Conservation (phyloP, 2,113 vertebrate genomes). For the Probosciger aterrimus region DNA sequence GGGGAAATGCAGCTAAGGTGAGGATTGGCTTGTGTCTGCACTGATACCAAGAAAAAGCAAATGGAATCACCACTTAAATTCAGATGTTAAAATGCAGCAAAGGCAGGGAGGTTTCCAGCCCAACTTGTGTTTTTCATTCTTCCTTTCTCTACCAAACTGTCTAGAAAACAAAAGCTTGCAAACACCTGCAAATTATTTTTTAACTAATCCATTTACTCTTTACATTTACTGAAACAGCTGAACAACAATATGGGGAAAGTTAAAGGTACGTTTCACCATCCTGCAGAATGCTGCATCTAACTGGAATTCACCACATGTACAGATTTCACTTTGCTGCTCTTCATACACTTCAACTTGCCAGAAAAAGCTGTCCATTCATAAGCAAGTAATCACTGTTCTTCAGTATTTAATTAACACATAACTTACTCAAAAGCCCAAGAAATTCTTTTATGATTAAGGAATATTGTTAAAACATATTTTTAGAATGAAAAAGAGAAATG, state of each 20-base stretch:
- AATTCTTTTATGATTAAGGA: background rate
- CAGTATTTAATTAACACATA: background rate
- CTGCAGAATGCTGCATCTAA: background rate
- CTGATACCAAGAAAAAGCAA: background rate
- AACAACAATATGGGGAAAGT: background rate
- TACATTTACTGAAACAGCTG: background rate
- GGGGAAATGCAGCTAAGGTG: background rate
- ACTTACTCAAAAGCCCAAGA: background rate
- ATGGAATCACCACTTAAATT: background rate
- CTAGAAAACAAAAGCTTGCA: background rate
- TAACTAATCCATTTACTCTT: background rate
- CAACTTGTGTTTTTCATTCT: background rate
- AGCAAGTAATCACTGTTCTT: background rate
- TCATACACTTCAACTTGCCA: background rate
- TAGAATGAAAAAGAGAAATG: background rate
- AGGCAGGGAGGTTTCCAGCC: background rate
- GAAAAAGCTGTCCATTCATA: background rate
- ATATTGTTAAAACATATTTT: background rate
- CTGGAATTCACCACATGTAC: background rate
- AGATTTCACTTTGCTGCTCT: background rate
- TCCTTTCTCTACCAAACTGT: background rate
- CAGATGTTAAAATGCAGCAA: background rate
- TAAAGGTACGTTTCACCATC: background rate
- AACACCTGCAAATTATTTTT: background rate
- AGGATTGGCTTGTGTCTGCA: background rate